Evolutionary conservation across 1,140 invertebrate species (phyloP).

Genomic region (Eueides isabella): DNA sequence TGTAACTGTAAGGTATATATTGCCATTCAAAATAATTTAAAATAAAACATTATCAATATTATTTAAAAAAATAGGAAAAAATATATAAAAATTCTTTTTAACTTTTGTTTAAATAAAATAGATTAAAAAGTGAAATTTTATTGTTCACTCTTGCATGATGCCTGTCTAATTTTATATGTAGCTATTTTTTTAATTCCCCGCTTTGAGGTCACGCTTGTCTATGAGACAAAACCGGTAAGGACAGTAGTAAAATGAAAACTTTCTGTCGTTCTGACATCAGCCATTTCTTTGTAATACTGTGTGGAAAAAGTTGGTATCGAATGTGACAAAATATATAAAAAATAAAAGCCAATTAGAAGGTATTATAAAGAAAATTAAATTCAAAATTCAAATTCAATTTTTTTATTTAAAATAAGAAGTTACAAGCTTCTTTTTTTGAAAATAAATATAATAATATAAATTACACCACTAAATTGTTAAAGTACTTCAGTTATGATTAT

Average conservation of each 20-base stretch:
- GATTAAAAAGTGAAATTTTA: conserved; percentile 46
- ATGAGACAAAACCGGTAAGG: conserved; percentile 65
- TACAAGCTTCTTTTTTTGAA: no score
- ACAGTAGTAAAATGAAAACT: conserved; percentile 50
- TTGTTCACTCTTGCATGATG: conserved; percentile 65
- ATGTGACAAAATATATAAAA: background rate
- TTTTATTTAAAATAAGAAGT: no score
- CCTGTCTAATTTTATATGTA: conserved; percentile 69
- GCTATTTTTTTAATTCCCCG: conserved; percentile 67
- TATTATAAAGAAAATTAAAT: no score
- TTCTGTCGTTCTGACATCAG: conserved; percentile 44
- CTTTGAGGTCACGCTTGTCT: conserved; percentile 60
- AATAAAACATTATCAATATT: background rate
- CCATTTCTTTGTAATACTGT: conserved; percentile 5
- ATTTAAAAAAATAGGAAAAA: background rate
- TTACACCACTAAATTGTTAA: no score
- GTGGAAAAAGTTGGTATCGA: background rate
- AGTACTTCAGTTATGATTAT: no score
- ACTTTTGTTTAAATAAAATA: conserved; percentile 23
- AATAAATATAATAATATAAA: no score
- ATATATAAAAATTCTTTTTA: conserved; percentile 15
- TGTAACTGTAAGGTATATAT: conserved; percentile 19
- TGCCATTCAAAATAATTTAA: background rate
- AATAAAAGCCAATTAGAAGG: background rate
- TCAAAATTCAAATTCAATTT: no score